phyloP scores from a whole-genome alignment of 2,113 vertebrate species.

The Etheostoma cragini region DNA sequence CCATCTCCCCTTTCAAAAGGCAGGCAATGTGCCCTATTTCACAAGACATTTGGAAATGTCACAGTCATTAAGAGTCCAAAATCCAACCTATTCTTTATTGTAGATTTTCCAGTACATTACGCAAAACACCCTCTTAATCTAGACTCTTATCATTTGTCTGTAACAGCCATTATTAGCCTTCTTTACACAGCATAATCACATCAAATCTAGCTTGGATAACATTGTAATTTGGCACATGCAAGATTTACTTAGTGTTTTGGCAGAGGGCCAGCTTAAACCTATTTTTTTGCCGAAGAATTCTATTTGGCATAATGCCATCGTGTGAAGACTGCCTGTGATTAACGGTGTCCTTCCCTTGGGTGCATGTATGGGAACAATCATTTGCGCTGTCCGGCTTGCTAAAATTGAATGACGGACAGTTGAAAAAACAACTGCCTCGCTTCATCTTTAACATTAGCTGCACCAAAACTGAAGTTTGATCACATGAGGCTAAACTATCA shows the following conservation, averaged over 20 bases:
- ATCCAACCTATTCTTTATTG: conserved; percentile 19
- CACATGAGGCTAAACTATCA: too few relatives aligned
- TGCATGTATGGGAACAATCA: conserved; percentile 39
- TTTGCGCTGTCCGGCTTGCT: background rate
- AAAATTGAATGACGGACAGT: too few relatives aligned
- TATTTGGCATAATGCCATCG: conserved; percentile 58
- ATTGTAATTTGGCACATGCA: conserved; percentile 52
- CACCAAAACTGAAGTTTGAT: too few relatives aligned
- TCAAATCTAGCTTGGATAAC: conserved; percentile 52
- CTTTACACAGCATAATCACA: conserved; percentile 53
- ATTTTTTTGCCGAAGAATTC: conserved; percentile 58
- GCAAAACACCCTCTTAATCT: conserved; percentile 36
- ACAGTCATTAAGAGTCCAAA: conserved; percentile 60
- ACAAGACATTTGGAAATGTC: conserved; percentile 76
- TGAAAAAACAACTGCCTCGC: too few relatives aligned
- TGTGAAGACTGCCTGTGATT: conserved; percentile 53
- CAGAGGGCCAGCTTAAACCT: conserved; percentile 51
- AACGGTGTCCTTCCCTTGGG: conserved; percentile 31
- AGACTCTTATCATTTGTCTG: conserved; percentile 39
- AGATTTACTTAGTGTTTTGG: conserved; percentile 63
- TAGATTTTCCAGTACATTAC: conserved; percentile 30
- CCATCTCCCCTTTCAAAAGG: conserved; percentile 57
- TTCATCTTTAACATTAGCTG: too few relatives aligned
- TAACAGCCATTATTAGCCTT: conserved; percentile 43
- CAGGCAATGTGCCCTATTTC: conserved; percentile 63